Evolutionary conservation across 2,888 invertebrate genomes (phyloP), one percentile per base, ranked within the genome.

Genomic region (Psylliodes chrysocephalus): DNA sequence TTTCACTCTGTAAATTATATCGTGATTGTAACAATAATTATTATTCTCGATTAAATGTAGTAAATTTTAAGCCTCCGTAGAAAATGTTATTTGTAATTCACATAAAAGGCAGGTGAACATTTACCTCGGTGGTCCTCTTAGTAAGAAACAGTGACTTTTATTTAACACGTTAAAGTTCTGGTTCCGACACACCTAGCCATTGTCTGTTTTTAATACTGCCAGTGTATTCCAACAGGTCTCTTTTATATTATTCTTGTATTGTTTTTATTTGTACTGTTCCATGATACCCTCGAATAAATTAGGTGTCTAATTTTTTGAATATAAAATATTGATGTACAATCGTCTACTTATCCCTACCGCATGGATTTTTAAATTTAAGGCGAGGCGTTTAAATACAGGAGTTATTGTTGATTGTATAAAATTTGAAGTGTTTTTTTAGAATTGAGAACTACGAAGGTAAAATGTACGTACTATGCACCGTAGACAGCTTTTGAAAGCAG

Each of bases 71-170:
- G 22, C 22, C 22, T 22, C 22, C 33, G 8, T n/a, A 33, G 33
- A 33, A 33, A 33, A 33, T 33, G 6, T 10, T 33, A n/a, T 38
- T 15, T 38, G 38, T 38, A 15, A 38, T 38, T 38, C 15, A 38
- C 15, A 47, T 22, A 30, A 40, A 44, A 67, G 72, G 71, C 77
- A 77, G 76, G 77, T 77, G 77, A 75, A 75, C 73, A 68, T 68
- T 68, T 70, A 69, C 71, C 71, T 64, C 71, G 75, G 77, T 77
- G 77, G 76, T 77, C 77, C 74, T 73, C 73, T 74, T 74, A 70
- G 72, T 76, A 75, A 75, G 60, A 69, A 69, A 69, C 68, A 63
- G 70, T 75, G 77, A 76, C 75, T 77, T 75, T 77, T 76, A 77
- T 77, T 76, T 75, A 75, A 75, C 72, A 72, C 70, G 68, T 68